Conservation (phyloP, 2,797 vertebrate species). For the Sibirionetta formosa region DNA sequence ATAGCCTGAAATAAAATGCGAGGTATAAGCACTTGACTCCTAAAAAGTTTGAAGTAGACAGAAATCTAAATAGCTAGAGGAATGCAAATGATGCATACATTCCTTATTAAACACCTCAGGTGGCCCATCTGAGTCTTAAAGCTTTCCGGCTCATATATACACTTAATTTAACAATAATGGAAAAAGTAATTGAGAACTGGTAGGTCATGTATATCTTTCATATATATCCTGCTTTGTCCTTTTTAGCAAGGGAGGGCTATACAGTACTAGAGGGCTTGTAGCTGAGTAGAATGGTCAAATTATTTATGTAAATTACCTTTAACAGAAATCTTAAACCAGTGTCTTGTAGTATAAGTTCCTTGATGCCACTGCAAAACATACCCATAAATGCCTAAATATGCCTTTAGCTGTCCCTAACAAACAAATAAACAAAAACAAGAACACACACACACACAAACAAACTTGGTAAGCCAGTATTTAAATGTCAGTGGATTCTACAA, state of each 20-base stretch:
- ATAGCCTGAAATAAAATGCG: neutral
- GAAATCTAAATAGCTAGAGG: constrained; percentile 21
- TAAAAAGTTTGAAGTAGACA: neutral
- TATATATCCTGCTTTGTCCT: neutral
- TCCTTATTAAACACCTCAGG: neutral
- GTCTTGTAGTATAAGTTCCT: neutral
- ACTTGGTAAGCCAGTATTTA: neutral
- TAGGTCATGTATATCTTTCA: neutral
- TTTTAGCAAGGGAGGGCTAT: neutral
- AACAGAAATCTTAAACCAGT: neutral
- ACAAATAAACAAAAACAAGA: neutral
- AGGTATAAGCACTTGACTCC: neutral
- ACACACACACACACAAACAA: neutral
- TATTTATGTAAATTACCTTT: neutral
- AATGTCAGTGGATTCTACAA: neutral
- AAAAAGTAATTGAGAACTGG: constrained; percentile 21
- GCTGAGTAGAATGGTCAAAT: neutral
- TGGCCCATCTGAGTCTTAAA: neutral
- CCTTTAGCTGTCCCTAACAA: neutral
- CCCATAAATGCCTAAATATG: neutral
- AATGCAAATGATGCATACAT: constrained; percentile 3
- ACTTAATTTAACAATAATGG: neutral
- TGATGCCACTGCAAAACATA: neutral
- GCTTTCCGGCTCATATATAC: neutral
- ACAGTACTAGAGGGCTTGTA: neutral